Evolutionary conservation across 2,113 vertebrate species (phyloP).

Genomic region (Falco punctatus): DNA sequence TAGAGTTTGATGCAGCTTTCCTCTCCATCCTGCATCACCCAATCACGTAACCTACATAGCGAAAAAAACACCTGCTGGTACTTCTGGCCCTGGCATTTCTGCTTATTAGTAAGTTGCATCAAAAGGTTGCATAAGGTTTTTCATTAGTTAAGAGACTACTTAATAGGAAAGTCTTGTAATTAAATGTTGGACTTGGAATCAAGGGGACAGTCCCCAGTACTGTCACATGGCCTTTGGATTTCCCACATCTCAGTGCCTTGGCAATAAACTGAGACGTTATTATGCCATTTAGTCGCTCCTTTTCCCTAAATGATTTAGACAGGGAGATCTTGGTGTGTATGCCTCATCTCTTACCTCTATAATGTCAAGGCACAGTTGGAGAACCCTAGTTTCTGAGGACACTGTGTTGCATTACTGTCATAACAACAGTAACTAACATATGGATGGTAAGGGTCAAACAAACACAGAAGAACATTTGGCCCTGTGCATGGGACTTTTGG

Average conservation of each 20-base stretch:
- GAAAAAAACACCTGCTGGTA: background rate
- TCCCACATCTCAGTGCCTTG: background rate
- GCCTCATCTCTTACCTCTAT: background rate
- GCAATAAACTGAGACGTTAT: background rate
- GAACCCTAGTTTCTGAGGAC: background rate
- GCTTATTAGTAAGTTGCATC: background rate
- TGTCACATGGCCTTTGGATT: background rate
- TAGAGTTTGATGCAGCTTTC: slow-evolving; percentile 18
- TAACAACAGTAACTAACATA: background rate
- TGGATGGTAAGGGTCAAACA: background rate
- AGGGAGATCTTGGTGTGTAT: background rate
- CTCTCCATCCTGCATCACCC: background rate
- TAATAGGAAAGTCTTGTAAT: background rate
- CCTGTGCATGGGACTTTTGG: background rate
- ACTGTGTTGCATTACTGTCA: background rate
- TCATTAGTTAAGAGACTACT: background rate
- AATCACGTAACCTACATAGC: fast-evolving
- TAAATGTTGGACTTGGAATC: background rate
- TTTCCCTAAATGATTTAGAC: background rate
- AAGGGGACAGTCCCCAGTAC: background rate
- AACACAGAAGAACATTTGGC: background rate
- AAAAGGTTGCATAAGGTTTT: background rate
- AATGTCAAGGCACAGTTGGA: background rate
- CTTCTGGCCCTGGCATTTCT: background rate
- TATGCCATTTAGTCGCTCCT: background rate